Base-by-base conservation (phyloP, 1,140 invertebrate genomes). In the Bombus confusus region DNA sequence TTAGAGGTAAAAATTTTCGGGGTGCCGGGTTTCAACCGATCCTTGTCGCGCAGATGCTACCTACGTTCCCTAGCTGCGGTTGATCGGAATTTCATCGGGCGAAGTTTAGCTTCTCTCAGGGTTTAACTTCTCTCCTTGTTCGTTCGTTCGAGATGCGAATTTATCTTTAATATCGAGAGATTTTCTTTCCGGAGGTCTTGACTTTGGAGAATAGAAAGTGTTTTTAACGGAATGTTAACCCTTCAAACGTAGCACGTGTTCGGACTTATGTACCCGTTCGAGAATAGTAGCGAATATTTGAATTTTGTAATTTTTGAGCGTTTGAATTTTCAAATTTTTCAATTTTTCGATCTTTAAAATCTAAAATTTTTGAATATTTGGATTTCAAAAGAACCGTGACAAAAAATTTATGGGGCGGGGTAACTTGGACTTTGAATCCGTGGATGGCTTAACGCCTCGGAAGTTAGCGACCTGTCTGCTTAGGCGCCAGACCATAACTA, bases 401-500 rank as follows among this genome's bases (percentile, higher is more conserved):
- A 22, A 6, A 57, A 62, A 28, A 9, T 66, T 4, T 1, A 13
- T 6, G 31, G 80, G 1, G 3, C 4, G 5, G 71, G 71, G 78
- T 37, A n/a, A 47, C 18, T n/a, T 13, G 9, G 3, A 22, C 31
- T 2, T 6, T 34, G 12, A 66, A n/a, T 85, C 57, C 87, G 37
- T 80, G 57, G 52, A 77, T 85, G 86, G n/a, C 71, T 15, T 59
- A 34, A 43, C 41, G 52, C 57, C 41, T 34, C 59, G 57, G n/a
- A 85, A 88, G 84, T 66, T 39, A 39, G 68, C 62, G 41, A 62
- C 72, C 87, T 83, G 75, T 62, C 57, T 74, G 87, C 34, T 66
- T 82, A 68, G 80, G 83, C 47, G 68, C 59, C 34, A n/a, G n/a
- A 74, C n/a, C 71, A 80, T 83, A 86, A 80, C 64, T 86, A 83